phyloP scores from a whole-genome alignment of 2,888 invertebrate genomes.

The Lumbricus terrestris region DNA sequence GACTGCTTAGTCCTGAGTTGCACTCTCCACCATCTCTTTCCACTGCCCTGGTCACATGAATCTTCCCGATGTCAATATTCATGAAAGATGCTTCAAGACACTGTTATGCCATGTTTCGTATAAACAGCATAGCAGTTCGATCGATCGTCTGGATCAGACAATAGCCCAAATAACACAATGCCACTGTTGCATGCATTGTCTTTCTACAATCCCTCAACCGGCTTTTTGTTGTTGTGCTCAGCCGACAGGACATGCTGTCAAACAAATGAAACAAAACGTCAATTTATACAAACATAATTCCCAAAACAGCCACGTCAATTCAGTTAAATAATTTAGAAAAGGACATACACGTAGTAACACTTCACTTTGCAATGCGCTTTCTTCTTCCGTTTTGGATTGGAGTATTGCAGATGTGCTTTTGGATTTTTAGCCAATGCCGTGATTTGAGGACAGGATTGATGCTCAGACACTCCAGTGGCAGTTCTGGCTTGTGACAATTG shows the following conservation, averaged over 20 bases:
- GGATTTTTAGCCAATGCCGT: too few species aligned
- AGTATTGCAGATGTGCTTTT: too few species aligned
- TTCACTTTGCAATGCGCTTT: too few species aligned
- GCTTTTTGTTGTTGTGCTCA: neutral
- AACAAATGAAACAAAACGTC: neutral
- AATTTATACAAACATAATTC: neutral
- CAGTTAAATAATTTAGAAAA: neutral
- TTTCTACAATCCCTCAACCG: neutral
- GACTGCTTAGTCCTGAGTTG: neutral
- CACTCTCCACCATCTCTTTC: neutral
- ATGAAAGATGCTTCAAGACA: neutral
- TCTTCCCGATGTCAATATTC: neutral
- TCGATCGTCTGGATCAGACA: neutral
- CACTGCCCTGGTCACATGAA: neutral
- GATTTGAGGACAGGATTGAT: too few species aligned
- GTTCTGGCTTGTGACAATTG: too few species aligned
- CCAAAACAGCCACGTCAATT: too few species aligned
- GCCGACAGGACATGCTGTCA: slow-evolving; percentile 17
- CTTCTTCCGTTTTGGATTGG: too few species aligned
- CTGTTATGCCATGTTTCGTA: neutral
- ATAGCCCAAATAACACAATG: neutral
- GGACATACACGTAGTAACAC: neutral
- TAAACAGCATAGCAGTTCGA: neutral
- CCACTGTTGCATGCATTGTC: neutral
- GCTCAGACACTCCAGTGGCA: too few species aligned